phyloP scores from a whole-genome alignment of 1,140 invertebrate genomes.

The Frieseomelitta varia region DNA sequence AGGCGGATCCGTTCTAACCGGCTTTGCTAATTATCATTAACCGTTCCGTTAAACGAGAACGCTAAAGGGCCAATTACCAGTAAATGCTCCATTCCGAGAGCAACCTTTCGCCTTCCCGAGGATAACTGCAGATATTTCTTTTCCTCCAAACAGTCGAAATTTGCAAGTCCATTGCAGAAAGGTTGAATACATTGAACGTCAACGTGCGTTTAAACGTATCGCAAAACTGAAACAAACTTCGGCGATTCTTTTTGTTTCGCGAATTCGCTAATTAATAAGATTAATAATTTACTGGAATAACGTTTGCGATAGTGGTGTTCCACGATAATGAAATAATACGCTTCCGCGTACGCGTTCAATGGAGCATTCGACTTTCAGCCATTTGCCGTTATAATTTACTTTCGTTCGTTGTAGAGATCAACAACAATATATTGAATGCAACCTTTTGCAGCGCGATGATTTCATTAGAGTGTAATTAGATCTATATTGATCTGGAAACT shows the following conservation, averaged over 20 bases:
- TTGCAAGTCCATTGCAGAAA: background rate
- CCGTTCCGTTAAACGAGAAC: slow-evolving; percentile 35
- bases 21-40: slow-evolving; percentile 36
- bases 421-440: too few relatives aligned
- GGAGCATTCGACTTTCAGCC: too few relatives aligned
- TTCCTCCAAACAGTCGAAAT: slow-evolving; percentile 20
- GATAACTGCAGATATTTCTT: slow-evolving; percentile 11
- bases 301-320: too few relatives aligned
- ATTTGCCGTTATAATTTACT: too few relatives aligned
- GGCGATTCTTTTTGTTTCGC: background rate
- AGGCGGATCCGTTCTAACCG: slow-evolving; percentile 16
- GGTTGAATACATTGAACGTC: background rate
- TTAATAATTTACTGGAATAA: background rate
- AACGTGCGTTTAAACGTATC: background rate
- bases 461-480: too few relatives aligned
- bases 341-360: too few relatives aligned
- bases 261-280: background rate
- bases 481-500: too few relatives aligned
- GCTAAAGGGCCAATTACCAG: slow-evolving; percentile 43
- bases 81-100: slow-evolving; percentile 28
- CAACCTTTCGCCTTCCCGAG: slow-evolving; percentile 10
- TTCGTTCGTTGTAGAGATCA: too few relatives aligned
- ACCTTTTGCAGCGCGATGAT: too few relatives aligned
- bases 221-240: background rate
- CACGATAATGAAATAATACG: too few relatives aligned